Conservation (phyloP, 2,113 vertebrate genomes). For the Pseudorhombus dupliciocellatus region DNA sequence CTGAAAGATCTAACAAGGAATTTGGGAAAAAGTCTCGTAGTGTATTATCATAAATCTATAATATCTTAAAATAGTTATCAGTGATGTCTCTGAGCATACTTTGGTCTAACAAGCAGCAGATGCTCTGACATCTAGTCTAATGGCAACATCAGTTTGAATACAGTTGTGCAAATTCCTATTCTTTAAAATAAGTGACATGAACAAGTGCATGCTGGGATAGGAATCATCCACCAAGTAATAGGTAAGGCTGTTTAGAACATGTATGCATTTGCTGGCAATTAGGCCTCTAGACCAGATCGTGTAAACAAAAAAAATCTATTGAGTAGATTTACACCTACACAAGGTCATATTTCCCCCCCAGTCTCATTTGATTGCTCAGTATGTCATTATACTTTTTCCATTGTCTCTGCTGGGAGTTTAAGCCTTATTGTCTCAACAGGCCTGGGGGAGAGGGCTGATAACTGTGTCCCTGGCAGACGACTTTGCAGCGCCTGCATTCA, state of each 20-base stretch:
- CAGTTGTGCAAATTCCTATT: no score
- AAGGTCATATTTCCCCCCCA: constrained; percentile 9
- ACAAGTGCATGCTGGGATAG: background rate
- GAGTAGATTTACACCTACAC: background rate
- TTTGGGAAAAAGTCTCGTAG: background rate
- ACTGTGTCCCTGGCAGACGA: constrained; percentile 48
- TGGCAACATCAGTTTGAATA: no score
- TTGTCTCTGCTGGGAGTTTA: constrained; percentile 54
- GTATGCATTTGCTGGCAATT: background rate
- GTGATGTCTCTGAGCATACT: no score
- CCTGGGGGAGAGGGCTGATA: constrained; percentile 57
- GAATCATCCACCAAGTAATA: background rate
- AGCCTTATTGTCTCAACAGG: constrained; percentile 36
- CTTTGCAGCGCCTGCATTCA: constrained; percentile 11
- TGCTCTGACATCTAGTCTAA: no score
- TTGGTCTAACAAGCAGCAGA: background rate
- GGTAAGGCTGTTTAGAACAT: background rate
- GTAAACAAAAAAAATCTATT: constrained; percentile 4
- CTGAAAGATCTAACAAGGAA: background rate
- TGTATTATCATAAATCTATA: background rate
- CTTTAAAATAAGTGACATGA: background rate
- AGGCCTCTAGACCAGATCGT: background rate
- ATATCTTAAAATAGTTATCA: background rate
- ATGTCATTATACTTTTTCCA: constrained; percentile 34
- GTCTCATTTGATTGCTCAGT: constrained; percentile 34